Percentiles rank a stretch among this genome's conserved stretches.
Evolutionary conservation across 1,140 invertebrate species (phyloP).

Genomic region (Pygmarrhopalites habei): DNA sequence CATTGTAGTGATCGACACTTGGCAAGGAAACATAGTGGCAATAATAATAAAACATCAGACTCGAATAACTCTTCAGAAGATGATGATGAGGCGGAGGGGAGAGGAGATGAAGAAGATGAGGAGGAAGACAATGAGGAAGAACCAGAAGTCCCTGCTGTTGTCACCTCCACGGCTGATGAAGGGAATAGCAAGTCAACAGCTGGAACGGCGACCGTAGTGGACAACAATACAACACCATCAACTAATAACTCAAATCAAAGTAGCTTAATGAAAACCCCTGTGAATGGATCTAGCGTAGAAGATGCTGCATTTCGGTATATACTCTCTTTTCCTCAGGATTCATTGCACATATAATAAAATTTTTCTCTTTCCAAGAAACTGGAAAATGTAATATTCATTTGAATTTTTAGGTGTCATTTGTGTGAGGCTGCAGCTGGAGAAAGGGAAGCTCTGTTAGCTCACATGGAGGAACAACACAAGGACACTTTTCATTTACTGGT

Average conservation of each 20-base stretch:
- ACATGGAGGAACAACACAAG: constrained; percentile 45
- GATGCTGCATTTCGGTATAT: constrained; percentile 32
- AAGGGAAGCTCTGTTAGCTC: constrained; percentile 68
- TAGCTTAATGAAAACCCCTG: constrained; percentile 1
- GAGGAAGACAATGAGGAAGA: constrained; percentile 37
- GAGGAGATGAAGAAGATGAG: constrained; percentile 2
- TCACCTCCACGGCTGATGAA: too few species aligned
- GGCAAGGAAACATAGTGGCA: constrained; percentile 67
- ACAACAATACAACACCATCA: background rate
- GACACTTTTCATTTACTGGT: constrained; percentile 54
- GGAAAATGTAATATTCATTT: too few species aligned
- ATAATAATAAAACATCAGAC: constrained; percentile 59
- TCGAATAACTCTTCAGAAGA: constrained; percentile 40
- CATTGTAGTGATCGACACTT: constrained; percentile 89
- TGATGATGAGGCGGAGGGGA: constrained; percentile 21
- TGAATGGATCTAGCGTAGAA: constrained; percentile 22
- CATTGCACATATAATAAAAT: background rate
- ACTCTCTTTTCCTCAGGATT: background rate
- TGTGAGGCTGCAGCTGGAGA: constrained; percentile 78
- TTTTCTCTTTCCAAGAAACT: too few species aligned
- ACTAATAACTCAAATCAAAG: background rate
- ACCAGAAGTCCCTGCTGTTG: too few species aligned
- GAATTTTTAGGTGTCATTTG: constrained; percentile 86
- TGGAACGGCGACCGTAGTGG: too few species aligned
- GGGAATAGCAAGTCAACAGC: too few species aligned